A percentile compares a stretch with the other conserved stretches of the same genome.
These are phyloP conservation scores for Gallinago stenura DNA, from an alignment of 2,797 vertebrate genomes.

Conservation along the genomic window DNA sequence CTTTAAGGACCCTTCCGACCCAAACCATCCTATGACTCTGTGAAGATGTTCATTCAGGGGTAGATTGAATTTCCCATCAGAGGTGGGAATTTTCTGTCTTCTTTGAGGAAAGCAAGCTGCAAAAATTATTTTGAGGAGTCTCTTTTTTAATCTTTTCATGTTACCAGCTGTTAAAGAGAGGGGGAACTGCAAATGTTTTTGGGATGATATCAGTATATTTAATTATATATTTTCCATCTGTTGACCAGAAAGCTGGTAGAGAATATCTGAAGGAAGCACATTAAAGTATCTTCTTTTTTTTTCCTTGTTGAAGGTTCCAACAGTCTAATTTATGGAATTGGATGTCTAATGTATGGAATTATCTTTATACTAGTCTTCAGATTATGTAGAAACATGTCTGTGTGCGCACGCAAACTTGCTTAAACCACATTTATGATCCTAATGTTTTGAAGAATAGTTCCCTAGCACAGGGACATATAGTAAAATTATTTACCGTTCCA, in stretches of 20 bases:
- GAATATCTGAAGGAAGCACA: neutral
- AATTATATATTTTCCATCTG: constrained; percentile 50
- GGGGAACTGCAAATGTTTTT: neutral
- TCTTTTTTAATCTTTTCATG: neutral
- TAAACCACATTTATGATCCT: neutral
- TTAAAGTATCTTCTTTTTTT: neutral
- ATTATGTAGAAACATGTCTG: neutral
- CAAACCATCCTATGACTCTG: neutral
- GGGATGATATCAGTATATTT: neutral
- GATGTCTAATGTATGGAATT: neutral
- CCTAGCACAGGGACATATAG: neutral
- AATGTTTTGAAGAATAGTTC: neutral
- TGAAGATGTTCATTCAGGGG: neutral
- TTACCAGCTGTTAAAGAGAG: constrained; percentile 20
- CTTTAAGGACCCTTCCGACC: neutral
- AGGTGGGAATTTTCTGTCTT: neutral
- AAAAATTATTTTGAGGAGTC: constrained; percentile 3
- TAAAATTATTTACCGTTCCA: neutral
- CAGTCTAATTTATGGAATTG: neutral
- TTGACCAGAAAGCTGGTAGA: constrained; percentile 5
- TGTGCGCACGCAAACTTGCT: neutral
- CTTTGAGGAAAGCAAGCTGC: neutral
- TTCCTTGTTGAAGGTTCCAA: neutral
- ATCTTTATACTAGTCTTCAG: neutral
- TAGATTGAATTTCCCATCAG: neutral